phyloP scores from a whole-genome alignment of 2,888 invertebrate genomes.

The Drosophila helvetica region DNA sequence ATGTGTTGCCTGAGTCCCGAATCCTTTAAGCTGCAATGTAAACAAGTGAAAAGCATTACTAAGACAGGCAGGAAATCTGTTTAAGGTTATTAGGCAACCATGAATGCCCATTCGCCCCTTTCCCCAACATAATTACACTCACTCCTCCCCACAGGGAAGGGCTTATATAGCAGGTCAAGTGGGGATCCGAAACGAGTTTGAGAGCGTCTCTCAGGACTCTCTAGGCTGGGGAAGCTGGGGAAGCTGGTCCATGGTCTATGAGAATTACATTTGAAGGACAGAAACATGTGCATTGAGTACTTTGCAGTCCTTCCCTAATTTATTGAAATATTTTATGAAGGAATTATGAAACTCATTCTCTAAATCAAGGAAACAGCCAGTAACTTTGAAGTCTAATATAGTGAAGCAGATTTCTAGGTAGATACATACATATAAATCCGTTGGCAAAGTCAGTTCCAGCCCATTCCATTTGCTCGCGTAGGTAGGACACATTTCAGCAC shows the following conservation, averaged over 20 bases:
- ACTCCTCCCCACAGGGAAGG: too few relatives aligned
- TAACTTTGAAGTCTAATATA: not conserved
- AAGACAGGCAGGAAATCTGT: conserved; percentile 54
- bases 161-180: too few relatives aligned
- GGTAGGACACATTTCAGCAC: conserved; percentile 62
- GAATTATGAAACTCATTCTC: not conserved
- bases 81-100: conserved; percentile 43
- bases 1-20: conserved; percentile 3
- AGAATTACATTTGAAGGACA: not conserved
- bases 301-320: too few relatives aligned
- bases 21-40: conserved; percentile 67
- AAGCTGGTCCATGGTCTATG: too few relatives aligned
- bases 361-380: not conserved
- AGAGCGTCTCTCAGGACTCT: too few relatives aligned
- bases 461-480: conserved; percentile 36
- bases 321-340: not conserved
- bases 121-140: not conserved
- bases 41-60: conserved; percentile 69
- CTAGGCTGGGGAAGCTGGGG: too few relatives aligned
- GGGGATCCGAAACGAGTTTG: too few relatives aligned
- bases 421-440: conserved; percentile 11
- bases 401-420: too few relatives aligned
- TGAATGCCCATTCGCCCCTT: not conserved
- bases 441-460: conserved; percentile 34
- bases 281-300: too few relatives aligned